Evolutionary conservation across 2,113 vertebrate species (phyloP).

Genomic region (Tricholaema leucomelas): DNA sequence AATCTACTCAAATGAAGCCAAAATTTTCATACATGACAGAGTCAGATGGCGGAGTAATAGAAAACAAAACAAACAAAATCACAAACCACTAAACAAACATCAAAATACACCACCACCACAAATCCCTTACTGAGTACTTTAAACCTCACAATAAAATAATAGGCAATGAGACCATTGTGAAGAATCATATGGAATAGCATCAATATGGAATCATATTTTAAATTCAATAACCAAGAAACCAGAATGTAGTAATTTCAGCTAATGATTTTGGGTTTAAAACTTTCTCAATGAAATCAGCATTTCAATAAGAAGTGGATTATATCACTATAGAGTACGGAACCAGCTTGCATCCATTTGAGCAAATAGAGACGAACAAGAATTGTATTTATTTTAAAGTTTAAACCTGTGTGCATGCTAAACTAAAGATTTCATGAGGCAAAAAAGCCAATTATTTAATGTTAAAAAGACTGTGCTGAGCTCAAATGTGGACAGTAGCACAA

Average conservation of each 20-base stretch:
- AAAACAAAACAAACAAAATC: not conserved
- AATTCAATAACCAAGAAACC: not conserved
- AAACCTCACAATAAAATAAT: not conserved
- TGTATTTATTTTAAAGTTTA: not conserved
- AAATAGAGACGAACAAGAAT: fast-evolving
- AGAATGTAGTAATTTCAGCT: not conserved
- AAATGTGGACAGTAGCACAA: fast-evolving
- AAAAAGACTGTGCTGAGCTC: not conserved
- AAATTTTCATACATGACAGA: not conserved
- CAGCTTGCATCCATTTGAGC: not conserved
- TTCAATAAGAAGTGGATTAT: not conserved
- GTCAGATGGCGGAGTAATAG: not conserved
- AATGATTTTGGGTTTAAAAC: not conserved
- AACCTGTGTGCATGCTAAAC: not conserved
- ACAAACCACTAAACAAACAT: too few relatives aligned
- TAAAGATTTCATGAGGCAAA: not conserved
- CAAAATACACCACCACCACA: not conserved
- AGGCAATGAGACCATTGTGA: not conserved
- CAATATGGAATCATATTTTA: not conserved
- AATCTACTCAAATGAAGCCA: not conserved
- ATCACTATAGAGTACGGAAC: not conserved
- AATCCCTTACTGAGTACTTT: not conserved
- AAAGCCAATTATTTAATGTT: not conserved
- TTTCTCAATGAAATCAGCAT: not conserved
- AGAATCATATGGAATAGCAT: too few relatives aligned